phyloP scores from a whole-genome alignment of 2,797 vertebrate genomes.

The Neosilurus mollespiculum region DNA sequence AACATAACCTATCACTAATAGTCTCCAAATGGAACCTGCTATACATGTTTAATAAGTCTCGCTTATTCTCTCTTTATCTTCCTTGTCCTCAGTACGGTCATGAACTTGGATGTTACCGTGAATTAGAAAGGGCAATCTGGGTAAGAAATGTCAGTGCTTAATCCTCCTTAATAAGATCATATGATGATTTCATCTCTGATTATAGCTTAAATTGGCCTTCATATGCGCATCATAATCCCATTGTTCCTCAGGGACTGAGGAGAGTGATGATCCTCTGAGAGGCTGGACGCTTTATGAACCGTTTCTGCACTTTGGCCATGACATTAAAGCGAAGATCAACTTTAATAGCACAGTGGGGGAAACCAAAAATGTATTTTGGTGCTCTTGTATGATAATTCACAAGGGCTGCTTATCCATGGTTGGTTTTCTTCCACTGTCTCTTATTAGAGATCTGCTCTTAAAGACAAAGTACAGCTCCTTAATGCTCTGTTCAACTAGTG shows the following conservation, averaged over 20 bases:
- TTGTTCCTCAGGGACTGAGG: conserved; percentile 31
- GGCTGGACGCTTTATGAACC: conserved; percentile 11
- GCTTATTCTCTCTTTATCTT: conserved; percentile 24
- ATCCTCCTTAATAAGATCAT: conserved; percentile 77
- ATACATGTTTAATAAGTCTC: conserved; percentile 14
- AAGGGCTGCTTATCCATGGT: background rate
- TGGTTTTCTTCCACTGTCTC: background rate
- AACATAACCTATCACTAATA: conserved; percentile 18
- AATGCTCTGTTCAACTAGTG: background rate
- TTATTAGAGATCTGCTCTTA: background rate
- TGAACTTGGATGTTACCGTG: conserved; percentile 65
- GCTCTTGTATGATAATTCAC: conserved; percentile 12
- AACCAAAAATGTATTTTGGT: background rate
- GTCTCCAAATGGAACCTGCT: conserved; percentile 7
- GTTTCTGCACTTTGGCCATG: conserved; percentile 4
- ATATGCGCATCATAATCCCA: conserved; percentile 64
- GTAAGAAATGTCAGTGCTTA: conserved; percentile 71
- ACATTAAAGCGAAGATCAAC: conserved; percentile 16
- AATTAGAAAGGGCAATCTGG: conserved; percentile 53
- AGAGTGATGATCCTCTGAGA: conserved; percentile 37
- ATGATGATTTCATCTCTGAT: conserved; percentile 76
- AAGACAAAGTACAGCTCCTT: background rate
- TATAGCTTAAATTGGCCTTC: conserved; percentile 74
- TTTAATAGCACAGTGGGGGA: conserved; percentile 17
- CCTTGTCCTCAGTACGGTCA: background rate